Base-by-base conservation (phyloP, 2,888 invertebrate genomes). In the Stomorhina lunata region DNA sequence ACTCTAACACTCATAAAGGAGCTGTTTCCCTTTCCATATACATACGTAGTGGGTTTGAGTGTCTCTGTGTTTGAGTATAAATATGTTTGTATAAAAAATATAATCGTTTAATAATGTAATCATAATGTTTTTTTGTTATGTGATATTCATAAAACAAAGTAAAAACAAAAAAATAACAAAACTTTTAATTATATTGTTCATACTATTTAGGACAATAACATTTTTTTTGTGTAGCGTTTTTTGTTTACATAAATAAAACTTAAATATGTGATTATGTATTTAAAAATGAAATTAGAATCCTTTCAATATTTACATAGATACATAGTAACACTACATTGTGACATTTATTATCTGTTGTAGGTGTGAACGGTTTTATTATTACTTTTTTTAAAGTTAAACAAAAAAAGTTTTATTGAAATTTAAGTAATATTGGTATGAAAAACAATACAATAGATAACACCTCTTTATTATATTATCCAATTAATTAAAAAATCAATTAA, bases 131-230 rank as follows among this genome's bases (percentile, higher is more conserved):
- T 12, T 40, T 34, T 20, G 43, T 63, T 65, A 75, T 65, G 25
- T 75, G 73, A 75, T 75, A 65, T 55, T 43, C 43, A 75, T 45
- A 57, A 43, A 57, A 57, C 40, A 57, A n/a, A n/a, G n/a, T n/a
- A n/a, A n/a, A n/a, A n/a, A n/a, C n/a, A n/a, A n/a, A n/a, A n/a
- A n/a, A n/a, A n/a, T n/a, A n/a, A n/a, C n/a, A 61, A 65, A 72
- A 59, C 53, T 25, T 73, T 73, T 75, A 65, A 75, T 75, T 65
- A 65, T 43, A 40, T 43, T 73, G 53, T 29, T 63, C 43, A 27
- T 32, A 37, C 37, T 61, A 37, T 61, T 48, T 45, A 12, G 10
- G 32, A 37, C 27, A n/a, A 29, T 57, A 17, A 32, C 25, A 27
- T 25, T 37, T 15, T 17, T 61, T n/a, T 17, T 43, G 10, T 34